Conservation (phyloP, 2,113 vertebrate species). For the Natator depressus region DNA sequence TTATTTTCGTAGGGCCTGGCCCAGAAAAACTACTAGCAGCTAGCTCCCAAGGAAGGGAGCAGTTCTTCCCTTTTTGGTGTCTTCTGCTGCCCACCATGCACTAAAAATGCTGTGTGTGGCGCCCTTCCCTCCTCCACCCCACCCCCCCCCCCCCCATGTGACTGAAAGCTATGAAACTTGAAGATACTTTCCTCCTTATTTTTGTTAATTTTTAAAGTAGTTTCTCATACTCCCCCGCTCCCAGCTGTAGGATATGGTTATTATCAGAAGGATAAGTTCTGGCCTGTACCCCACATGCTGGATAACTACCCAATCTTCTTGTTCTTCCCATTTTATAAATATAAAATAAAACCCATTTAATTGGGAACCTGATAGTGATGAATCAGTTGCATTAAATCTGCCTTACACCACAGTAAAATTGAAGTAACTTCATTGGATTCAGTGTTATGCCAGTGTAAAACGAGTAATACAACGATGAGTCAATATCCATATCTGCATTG, state of each 20-base stretch:
- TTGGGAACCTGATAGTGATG: background rate
- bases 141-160: background rate
- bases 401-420: background rate
- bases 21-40: background rate
- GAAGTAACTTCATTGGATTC: background rate
- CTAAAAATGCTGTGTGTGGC: background rate
- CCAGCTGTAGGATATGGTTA: rapidly evolving
- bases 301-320: background rate
- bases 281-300: background rate
- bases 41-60: background rate
- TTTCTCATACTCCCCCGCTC: background rate
- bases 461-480: background rate
- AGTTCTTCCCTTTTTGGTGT: background rate
- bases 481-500: background rate
- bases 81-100: background rate
- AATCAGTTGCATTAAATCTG: background rate
- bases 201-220: background rate
- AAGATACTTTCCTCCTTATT: background rate
- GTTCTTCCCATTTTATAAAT: background rate
- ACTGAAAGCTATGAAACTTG: too few relatives aligned
- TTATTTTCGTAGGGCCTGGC: background rate
- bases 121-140: too few relatives aligned
- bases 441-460: background rate
- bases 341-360: background rate
- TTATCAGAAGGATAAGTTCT: background rate